phyloP scores from a whole-genome alignment of 2,113 vertebrate species.

The Ovis canadensis region DNA sequence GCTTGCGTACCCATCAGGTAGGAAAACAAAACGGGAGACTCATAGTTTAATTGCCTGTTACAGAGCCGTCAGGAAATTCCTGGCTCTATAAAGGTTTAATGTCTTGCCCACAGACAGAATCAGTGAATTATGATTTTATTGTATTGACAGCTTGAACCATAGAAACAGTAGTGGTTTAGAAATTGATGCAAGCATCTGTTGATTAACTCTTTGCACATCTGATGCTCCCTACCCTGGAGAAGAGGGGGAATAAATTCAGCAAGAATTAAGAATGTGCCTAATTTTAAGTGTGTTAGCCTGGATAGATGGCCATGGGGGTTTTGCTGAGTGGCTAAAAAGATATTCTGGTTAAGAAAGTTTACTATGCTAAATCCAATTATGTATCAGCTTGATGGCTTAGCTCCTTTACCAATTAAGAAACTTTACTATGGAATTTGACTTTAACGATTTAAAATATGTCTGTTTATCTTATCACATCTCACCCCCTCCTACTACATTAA shows the following conservation, averaged over 20 bases:
- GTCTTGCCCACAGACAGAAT: not conserved
- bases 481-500: not conserved
- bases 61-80: not conserved
- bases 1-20: not conserved
- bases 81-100: not conserved
- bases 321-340: not conserved
- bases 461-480: not conserved
- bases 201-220: not conserved
- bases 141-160: not conserved
- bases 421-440: not conserved
- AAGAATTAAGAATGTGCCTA: not conserved
- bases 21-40: conserved; percentile 4
- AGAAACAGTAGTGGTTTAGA: not conserved
- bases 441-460: not conserved
- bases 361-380: not conserved
- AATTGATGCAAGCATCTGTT: not conserved
- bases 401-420: not conserved
- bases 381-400: not conserved
- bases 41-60: not conserved
- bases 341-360: not conserved
- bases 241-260: not conserved
- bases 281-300: not conserved
- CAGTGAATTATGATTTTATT: not conserved
- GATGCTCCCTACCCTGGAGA: not conserved
- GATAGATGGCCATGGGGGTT: not conserved